Evolutionary conservation across 1,140 invertebrate species (phyloP), one percentile per base, ranked within the genome.

Genomic region (Vanessa tameamea): DNA sequence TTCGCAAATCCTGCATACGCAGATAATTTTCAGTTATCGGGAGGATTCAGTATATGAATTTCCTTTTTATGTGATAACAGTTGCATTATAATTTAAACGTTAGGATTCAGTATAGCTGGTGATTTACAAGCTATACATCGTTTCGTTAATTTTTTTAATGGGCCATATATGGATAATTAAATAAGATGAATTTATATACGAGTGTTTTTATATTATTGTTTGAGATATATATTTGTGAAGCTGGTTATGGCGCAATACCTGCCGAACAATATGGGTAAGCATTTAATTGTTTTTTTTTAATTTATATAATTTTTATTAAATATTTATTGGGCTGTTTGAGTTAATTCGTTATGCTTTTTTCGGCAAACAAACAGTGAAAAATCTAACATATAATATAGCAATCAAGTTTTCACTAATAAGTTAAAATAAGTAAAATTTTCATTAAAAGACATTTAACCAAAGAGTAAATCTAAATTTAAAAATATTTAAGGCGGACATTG

Each of bases 21-120:
- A 76, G 83, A 85, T 85, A 82, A 86, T 71, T 78, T 82, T 78
- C 63, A 79, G 50, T 81, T 86, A 87, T 88, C 86, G 75, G 64
- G 73, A 82, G 81, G 82, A 86, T 85, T 80, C 82, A 82, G 81
- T 74, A 16, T 73, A 72, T 75, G 77, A 81, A 81, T 85, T 80
- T 87, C 85, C 86, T 85, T 83, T 78, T 82, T 82, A 83, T 82
- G 51, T 77, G 73, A 80, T 77, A 75, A 71, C 31, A 82, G 71
- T 80, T 83, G 68, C 61, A 68, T 79, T 75, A 82, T 80, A 37
- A 71, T 78, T 72, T 78, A 68, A 70, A 72, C 77, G 73, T 53
- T 55, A 31, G 65, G 66, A 75, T 75, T 85, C 84, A 89, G 88
- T 88, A 53, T 72, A 80, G 83, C 81, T 84, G 80, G 82, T 72